Base-by-base conservation (phyloP, 2,888 invertebrate genomes). In the Mythimna loreyi region DNA sequence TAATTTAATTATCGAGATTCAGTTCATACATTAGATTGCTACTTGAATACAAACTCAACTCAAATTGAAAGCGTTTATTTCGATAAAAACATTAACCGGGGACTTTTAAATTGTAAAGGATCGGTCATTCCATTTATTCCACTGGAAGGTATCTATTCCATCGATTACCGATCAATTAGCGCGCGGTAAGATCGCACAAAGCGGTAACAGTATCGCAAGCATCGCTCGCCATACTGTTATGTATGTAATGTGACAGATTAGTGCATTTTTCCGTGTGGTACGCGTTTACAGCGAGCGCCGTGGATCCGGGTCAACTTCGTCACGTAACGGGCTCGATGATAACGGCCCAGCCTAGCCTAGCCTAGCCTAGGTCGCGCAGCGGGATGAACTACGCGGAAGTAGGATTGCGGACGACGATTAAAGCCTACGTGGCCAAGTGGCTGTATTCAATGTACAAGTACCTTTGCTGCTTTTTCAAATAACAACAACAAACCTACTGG, bases 331-430 rank as follows among this genome's bases (percentile, higher is more conserved):
- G 93, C 87, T 87, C 88, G 90, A 81, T 88, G 92, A 87, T 94
- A 95, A 95, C 94, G 95, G 94, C 91, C 88, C 92, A 91, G 86
- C 90, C 87, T 83, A 87, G 88, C 89, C 92, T 91, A 91, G 93
- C 89, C 87, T 84, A 87, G 90, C 87, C 93, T 93, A 92, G 95
- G 95, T 95, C 95, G 93, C 90, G 88, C 91, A 95, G 95, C 94
- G 95, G 95, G 95, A 94, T 94, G 95, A 94, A 92, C 91, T 90
- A 93, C 92, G 93, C 95, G 95, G 95, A 96, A 95, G 93, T 92
- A 87, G 91, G 91, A 93, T 90, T 87, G 90, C 92, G 90, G 89
- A 89, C 91, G 87, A 73, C 88, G 86, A 91, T 91, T 91, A 91
- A 88, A 89, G 86, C 83, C 86, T 86, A 72, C 84, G 82, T 81